Base-by-base conservation (phyloP, 2,888 invertebrate species). In the Parnassius orleans region DNA sequence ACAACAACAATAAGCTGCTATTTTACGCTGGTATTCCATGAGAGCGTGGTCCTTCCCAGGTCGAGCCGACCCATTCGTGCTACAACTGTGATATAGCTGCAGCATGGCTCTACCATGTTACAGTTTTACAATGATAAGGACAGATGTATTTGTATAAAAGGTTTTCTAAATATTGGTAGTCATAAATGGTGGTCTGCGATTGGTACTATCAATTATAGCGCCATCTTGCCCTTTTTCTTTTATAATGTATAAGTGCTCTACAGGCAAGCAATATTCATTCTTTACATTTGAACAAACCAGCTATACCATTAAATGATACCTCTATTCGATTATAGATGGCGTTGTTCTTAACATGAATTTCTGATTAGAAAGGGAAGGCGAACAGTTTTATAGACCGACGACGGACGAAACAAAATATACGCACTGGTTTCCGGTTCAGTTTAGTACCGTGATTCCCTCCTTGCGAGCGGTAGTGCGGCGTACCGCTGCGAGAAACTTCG, bases 281-380 rank as follows among this genome's bases (percentile, higher is more conserved):
- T 61, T 57, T 57, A 14, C 14, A 14, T 48, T 14, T 9, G 48
- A 48, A 15, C 9, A 14, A 59, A 64, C 57, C 63, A 51, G 51
- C 24, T 51, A 65, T 60, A 67, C n/a, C 57, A 57, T 42, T 51
- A 33, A 15, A 9, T n/a, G 41, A 24, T 55, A 50, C 33, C 10
- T 2, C 46, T 19, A 9, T 14, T 43, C 43, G 15, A 24, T 69
- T 65, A 64, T 65, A 87, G 87, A 80, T 83, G 87, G 81, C 79
- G 80, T 66, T 74, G 64, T 63, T 50, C 53, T 51, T 15, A 64
- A 57, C 53, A 61, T 66, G 69, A 60, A 54, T 66, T 53, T 60
- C 67, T 63, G 60, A 78, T 72, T 77, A 78, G 83, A 88, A 82
- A 85, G 87, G 82, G 86, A 87, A 76, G 80, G 82, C 78, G 73